Conservation (phyloP, 2,888 invertebrate genomes). For the Scaptomyza caliginosa region DNA sequence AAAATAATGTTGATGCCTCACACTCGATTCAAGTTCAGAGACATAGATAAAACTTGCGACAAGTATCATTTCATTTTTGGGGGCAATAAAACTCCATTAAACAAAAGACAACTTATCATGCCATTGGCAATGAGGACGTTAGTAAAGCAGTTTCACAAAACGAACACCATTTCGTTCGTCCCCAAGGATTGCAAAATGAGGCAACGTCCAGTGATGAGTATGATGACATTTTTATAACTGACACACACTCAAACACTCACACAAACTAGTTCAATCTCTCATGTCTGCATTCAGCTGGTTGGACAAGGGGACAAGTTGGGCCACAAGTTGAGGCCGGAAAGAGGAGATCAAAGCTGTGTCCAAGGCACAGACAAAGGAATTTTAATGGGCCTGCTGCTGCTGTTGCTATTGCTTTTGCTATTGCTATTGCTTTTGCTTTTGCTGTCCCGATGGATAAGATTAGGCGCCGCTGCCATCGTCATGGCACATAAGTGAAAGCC, state of each 20-base stretch:
- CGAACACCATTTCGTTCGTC: slow-evolving; percentile 31
- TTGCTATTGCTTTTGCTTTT: slow-evolving; percentile 10
- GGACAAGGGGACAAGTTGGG: slow-evolving; percentile 1
- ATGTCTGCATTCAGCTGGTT: slow-evolving; percentile 21
- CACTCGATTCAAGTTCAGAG: slow-evolving; percentile 23
- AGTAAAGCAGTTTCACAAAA: slow-evolving; percentile 13
- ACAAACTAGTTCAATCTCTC: slow-evolving; percentile 46
- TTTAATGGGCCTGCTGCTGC: slow-evolving; percentile 38
- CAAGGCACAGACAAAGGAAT: slow-evolving; percentile 50
- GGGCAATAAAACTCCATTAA: slow-evolving; percentile 52
- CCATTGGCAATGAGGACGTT: slow-evolving; percentile 17
- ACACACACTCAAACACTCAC: slow-evolving; percentile 12
- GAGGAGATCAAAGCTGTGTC: slow-evolving; percentile 36
- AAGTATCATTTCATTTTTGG: slow-evolving; percentile 32
- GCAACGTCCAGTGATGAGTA: slow-evolving; percentile 61
- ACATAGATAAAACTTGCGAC: slow-evolving; percentile 31
- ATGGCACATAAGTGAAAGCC: slow-evolving; percentile 53
- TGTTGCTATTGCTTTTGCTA: not conserved
- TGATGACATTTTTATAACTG: slow-evolving; percentile 72
- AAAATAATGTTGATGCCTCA: slow-evolving; percentile 46
- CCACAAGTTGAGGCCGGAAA: slow-evolving; percentile 8
- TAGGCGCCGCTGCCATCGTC: slow-evolving; percentile 44
- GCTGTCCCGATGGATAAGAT: slow-evolving; percentile 49
- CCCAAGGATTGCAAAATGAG: slow-evolving; percentile 64
- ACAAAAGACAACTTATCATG: slow-evolving; percentile 48